Percentiles rank a stretch among this genome's conserved stretches.
Conservation (phyloP, 2,888 invertebrate genomes). For the Polydrusus pterygomalis region DNA sequence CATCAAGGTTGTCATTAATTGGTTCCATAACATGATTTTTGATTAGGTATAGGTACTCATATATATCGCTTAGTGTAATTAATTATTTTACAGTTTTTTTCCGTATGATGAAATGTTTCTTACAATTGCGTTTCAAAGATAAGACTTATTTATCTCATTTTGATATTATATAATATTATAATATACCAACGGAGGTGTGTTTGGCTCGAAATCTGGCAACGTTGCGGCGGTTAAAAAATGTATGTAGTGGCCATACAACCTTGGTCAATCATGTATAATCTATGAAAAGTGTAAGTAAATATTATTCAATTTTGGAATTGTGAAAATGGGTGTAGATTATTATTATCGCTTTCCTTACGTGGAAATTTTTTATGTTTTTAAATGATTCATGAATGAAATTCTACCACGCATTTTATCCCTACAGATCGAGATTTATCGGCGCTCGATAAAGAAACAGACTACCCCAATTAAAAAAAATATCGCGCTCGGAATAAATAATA, state of each 20-base stretch:
- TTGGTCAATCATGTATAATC: constrained; percentile 39
- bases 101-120: background rate
- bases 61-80: background rate
- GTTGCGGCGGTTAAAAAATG: background rate
- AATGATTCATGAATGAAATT: no score
- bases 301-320: constrained; percentile 25
- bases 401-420: no score
- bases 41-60: background rate
- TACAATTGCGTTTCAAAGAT: constrained; percentile 1
- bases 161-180: no score
- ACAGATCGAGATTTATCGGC: no score
- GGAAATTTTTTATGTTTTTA: no score
- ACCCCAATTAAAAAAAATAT: no score
- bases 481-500: no score
- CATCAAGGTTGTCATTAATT: background rate
- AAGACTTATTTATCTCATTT: constrained; percentile 2
- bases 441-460: no score
- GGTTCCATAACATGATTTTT: background rate
- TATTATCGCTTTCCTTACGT: constrained; percentile 3
- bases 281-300: constrained; percentile 31
- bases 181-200: background rate
- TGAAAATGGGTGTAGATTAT: background rate
- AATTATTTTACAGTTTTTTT: background rate
- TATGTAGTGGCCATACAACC: constrained; percentile 19
- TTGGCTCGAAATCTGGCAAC: background rate